Evolutionary conservation across 2,113 vertebrate species (phyloP), one percentile per base, ranked within the genome.

Genomic region (Perca fluviatilis): DNA sequence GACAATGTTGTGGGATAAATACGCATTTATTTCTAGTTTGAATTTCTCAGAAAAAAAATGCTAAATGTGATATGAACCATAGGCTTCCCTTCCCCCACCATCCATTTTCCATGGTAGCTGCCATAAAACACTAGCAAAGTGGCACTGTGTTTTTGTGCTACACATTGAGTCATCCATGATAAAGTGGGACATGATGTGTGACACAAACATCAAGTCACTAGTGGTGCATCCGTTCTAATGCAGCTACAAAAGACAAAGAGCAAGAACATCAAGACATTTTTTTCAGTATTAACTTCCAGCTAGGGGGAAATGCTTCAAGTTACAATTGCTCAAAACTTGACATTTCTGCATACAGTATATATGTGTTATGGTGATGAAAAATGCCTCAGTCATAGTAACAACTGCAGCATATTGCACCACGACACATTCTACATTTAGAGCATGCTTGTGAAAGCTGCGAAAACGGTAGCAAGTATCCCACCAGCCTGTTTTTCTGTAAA

Each of bases 401-500:
- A 27, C 27, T 61, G 46, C 47, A 63, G 70, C 15, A 19, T 57
- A 25, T 27, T 79, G 30, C 62, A 25, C 36, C 61, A 19, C 73
- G 72, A 79, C 71, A 62, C 64, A 16, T 81, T 80, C 21, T 76
- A 40, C 46, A 78, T 74, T 51, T 49, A 5, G 10, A 53, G 57
- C 49, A 54, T 60, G 57, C 0, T 18, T 14, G n/a, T 25, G 47
- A 73, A 69, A 65, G 62, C 60, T 19, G 40, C 58, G 70, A 25
- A 79, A 83, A 63, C 75, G 72, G 84, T 43, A 80, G 82, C 66
- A 80, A 80, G n/a, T 51, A 73, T 81, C 68, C 76, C 73, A 70
- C 65, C 14, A 25, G 69, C 71, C 62, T 49, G 83, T 65, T 62
- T 88, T 82, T 82, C 62, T 82, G 74, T 74, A 86, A 89, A 90